Evolutionary conservation across 2,888 invertebrate genomes (phyloP).

Genomic region (Leptura quadrifasciata): DNA sequence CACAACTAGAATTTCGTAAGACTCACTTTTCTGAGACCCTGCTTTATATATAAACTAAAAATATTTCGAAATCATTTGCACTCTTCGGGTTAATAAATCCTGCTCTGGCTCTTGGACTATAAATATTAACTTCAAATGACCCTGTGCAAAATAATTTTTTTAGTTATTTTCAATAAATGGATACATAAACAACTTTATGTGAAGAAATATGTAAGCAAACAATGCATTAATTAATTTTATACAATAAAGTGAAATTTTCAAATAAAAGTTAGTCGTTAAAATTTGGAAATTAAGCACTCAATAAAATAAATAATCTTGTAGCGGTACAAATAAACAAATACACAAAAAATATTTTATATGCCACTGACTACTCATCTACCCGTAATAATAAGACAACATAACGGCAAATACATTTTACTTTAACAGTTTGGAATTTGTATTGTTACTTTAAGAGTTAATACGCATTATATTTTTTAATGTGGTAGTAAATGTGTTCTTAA

Average conservation of each 20-base stretch:
- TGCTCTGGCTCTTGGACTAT: too few relatives aligned
- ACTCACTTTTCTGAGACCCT: too few relatives aligned
- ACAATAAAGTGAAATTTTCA: background rate
- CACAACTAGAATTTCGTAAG: too few relatives aligned
- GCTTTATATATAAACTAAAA: too few relatives aligned
- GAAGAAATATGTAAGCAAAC: background rate
- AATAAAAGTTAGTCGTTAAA: background rate
- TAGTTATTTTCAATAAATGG: too few relatives aligned
- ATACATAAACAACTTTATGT: too few relatives aligned
- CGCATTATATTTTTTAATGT: too few relatives aligned
- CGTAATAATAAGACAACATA: conserved; percentile 22
- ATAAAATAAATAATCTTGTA: conserved; percentile 2
- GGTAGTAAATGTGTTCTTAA: too few relatives aligned
- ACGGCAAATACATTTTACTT: conserved; percentile 21
- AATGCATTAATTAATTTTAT: background rate
- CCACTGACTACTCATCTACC: conserved; percentile 25
- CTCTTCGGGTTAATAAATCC: too few relatives aligned
- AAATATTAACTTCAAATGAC: too few relatives aligned
- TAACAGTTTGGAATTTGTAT: conserved; percentile 26
- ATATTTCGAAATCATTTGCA: too few relatives aligned
- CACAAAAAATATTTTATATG: conserved; percentile 24
- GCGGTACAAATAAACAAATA: conserved; percentile 5
- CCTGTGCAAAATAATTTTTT: too few relatives aligned
- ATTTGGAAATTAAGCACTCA: background rate
- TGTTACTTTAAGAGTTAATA: background rate